phyloP scores from a whole-genome alignment of 2,888 invertebrate genomes.

The Drosophila kambysellisi region DNA sequence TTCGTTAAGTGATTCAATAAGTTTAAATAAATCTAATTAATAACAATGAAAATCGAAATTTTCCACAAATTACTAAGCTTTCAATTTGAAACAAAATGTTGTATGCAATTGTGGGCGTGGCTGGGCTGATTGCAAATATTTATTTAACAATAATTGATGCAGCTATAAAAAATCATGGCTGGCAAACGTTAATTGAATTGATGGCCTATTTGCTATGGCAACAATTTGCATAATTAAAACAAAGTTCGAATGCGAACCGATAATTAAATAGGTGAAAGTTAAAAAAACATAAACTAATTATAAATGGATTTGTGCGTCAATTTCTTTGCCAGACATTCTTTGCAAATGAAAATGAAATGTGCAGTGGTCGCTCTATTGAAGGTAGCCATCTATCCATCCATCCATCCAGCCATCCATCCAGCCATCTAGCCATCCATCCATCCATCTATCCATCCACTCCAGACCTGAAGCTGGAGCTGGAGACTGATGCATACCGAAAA shows the following conservation, averaged over 20 bases:
- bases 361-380: constrained; percentile 22
- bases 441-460: not conserved
- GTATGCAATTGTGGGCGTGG: no score
- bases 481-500: constrained; percentile 65
- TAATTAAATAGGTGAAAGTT: constrained; percentile 45
- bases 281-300: constrained; percentile 19
- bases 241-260: constrained; percentile 6
- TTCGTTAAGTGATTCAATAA: not conserved
- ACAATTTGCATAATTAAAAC: constrained; percentile 44
- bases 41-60: not conserved
- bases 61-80: not conserved
- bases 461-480: constrained; percentile 7
- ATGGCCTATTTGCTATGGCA: constrained; percentile 17
- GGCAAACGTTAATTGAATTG: constrained; percentile 28
- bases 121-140: no score
- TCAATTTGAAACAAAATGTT: not conserved
- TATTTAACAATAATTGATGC: no score
- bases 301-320: not conserved
- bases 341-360: constrained; percentile 56
- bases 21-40: not conserved
- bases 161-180: no score
- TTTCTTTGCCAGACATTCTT: constrained; percentile 25
- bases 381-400: not conserved
- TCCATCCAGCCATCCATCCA: not conserved
- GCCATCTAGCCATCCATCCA: not conserved